phyloP scores from a whole-genome alignment of 2,113 vertebrate genomes.

The Halichoerus grypus region DNA sequence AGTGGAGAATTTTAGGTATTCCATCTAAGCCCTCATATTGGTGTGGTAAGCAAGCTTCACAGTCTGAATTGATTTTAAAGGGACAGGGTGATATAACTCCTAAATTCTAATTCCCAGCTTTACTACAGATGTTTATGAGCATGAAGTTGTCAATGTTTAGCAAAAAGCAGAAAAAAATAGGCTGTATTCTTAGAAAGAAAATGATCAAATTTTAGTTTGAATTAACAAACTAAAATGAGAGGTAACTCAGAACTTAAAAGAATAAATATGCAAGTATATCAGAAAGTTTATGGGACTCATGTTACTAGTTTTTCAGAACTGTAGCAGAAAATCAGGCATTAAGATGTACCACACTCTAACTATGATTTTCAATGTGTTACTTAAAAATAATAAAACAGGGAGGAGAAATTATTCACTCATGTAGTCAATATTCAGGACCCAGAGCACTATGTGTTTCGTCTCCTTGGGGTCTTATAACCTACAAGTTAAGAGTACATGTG shows the following conservation, averaged over 20 bases:
- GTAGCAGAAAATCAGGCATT: background rate
- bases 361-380: background rate
- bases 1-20: background rate
- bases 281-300: background rate
- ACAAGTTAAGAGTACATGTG: background rate
- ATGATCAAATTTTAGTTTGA: background rate
- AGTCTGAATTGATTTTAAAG: background rate
- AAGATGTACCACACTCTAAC: background rate
- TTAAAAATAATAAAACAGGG: background rate
- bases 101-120: background rate
- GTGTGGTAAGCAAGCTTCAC: background rate
- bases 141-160: background rate
- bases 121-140: background rate
- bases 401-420: background rate
- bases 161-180: background rate
- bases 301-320: background rate
- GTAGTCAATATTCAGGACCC: background rate
- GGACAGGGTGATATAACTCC: background rate
- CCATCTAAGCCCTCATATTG: background rate
- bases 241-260: slow-evolving; percentile 37
- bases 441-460: background rate
- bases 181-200: background rate
- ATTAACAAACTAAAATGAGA: background rate
- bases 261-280: background rate
- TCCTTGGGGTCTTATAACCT: background rate